Percentiles rank a stretch among this genome's conserved stretches.
These are phyloP conservation scores for Sphaerodactylus townsendi DNA, from an alignment of 2,113 vertebrate genomes.

Conservation along the genomic window DNA sequence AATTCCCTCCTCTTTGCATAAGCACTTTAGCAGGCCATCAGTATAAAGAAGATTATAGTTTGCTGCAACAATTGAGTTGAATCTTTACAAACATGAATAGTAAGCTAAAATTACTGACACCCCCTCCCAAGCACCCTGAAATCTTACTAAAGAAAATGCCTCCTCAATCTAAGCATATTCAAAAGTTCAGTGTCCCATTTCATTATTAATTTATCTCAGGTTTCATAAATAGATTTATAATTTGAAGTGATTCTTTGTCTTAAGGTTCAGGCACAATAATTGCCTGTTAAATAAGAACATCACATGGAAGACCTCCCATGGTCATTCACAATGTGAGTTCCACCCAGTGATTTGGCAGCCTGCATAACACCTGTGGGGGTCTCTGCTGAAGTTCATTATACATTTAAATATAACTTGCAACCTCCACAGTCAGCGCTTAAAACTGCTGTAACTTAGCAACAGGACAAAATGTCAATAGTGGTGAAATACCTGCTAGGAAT, in stretches of 20 bases:
- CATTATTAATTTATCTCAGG: background rate
- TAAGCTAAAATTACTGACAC: background rate
- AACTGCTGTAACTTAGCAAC: slow-evolving; percentile 71
- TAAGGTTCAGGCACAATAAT: background rate
- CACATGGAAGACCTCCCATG: background rate
- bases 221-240: fast-evolving
- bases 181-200: background rate
- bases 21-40: too few relatives aligned
- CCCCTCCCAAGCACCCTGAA: background rate
- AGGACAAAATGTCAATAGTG: slow-evolving; percentile 39
- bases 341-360: slow-evolving; percentile 2
- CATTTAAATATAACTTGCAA: slow-evolving; percentile 61
- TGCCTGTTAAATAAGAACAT: slow-evolving; percentile 1
- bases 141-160: background rate
- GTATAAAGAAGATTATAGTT: too few relatives aligned
- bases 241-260: background rate
- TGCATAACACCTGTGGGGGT: slow-evolving; percentile 14
- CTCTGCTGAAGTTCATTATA: slow-evolving; percentile 39
- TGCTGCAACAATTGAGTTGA: too few relatives aligned
- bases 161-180: background rate
- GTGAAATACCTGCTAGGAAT: slow-evolving; percentile 48
- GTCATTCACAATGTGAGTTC: background rate
- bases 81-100: too few relatives aligned
- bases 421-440: slow-evolving; percentile 46
- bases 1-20: too few relatives aligned